phyloP scores from a whole-genome alignment of 2,888 invertebrate genomes.

The Pseudococcus viburni region DNA sequence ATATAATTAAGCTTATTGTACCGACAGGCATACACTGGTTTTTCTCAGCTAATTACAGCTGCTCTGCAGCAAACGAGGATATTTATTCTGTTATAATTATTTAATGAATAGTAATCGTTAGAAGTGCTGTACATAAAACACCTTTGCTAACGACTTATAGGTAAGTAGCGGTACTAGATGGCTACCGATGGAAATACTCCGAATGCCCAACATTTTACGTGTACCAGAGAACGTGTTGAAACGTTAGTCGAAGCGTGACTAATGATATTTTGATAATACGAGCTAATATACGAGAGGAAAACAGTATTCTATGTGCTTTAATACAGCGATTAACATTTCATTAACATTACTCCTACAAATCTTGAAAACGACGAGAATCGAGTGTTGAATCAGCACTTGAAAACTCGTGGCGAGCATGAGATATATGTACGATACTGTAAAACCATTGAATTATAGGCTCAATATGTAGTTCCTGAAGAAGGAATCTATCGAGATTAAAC shows the following conservation, averaged over 20 bases:
- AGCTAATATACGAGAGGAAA: conserved; percentile 26
- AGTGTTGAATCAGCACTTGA: too few species aligned
- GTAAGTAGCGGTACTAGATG: neutral
- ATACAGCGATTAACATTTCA: conserved; percentile 51
- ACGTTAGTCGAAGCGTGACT: conserved; percentile 43
- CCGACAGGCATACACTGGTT: neutral
- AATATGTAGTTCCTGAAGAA: too few species aligned
- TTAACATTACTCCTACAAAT: neutral
- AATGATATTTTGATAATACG: conserved; percentile 52
- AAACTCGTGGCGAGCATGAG: too few species aligned
- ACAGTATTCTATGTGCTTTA: neutral
- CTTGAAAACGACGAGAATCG: too few species aligned
- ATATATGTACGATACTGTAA: too few species aligned
- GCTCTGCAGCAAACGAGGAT: neutral
- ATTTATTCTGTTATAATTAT: conserved; percentile 2
- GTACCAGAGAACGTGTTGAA: neutral
- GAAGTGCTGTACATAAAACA: conserved; percentile 9
- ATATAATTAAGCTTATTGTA: too few species aligned
- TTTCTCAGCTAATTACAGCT: conserved; percentile 23
- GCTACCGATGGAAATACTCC: neutral
- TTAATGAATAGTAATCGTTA: neutral
- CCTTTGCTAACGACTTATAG: conserved; percentile 19
- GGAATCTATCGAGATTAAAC: too few species aligned
- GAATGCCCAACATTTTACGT: neutral
- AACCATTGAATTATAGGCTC: too few species aligned